Conservation (phyloP, 2,797 vertebrate species). For the Bovichtus diacanthus region DNA sequence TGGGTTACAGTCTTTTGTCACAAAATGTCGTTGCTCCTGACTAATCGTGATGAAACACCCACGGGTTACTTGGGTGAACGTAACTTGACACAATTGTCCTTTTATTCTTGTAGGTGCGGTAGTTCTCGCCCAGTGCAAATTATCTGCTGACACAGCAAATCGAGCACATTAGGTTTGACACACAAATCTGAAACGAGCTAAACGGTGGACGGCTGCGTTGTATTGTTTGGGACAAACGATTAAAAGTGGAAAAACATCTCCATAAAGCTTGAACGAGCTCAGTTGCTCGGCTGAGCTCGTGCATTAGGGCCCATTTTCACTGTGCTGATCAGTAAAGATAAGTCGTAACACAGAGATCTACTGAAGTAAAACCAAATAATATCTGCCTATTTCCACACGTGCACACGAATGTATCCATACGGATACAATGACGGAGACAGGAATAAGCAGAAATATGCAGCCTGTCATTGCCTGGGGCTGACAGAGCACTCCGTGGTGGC, state of each 20-base stretch:
- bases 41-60: not conserved
- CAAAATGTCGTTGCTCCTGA: not conserved
- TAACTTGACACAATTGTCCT: not conserved
- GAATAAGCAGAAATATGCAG: constrained; percentile 42
- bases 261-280: not conserved
- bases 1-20: not conserved
- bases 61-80: not conserved
- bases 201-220: not conserved
- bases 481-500: constrained; percentile 31
- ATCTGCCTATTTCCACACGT: not conserved
- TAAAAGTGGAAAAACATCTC: not conserved
- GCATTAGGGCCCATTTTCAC: not conserved
- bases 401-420: constrained; percentile 7
- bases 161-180: not conserved
- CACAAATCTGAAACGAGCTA: not conserved
- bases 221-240: not conserved
- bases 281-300: not conserved
- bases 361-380: not conserved
- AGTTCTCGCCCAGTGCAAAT: not conserved
- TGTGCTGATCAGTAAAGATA: not conserved
- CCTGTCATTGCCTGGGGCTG: constrained; percentile 32
- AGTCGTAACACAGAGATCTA: constrained; percentile 1
- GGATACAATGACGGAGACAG: constrained; percentile 9
- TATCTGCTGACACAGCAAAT: not conserved
- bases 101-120: not conserved